phyloP scores from a whole-genome alignment of 2,797 vertebrate species.

The Lepidocolaptes lacrymiger region DNA sequence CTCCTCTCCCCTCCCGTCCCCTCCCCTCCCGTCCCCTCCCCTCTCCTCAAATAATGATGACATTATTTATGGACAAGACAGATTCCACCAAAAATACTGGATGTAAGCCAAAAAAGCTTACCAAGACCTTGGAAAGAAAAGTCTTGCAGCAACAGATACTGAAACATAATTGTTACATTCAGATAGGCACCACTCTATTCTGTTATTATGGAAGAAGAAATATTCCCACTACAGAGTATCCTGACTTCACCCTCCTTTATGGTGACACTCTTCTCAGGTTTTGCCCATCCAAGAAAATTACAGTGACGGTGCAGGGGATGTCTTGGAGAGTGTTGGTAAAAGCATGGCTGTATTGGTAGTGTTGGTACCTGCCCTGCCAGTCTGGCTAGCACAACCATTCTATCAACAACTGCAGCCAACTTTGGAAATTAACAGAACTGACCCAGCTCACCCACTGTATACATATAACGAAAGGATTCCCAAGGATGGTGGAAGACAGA shows the following conservation, averaged over 20 bases:
- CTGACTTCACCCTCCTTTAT: not conserved
- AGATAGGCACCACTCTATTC: not conserved
- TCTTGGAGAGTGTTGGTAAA: not conserved
- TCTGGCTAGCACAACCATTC: not conserved
- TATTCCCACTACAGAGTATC: not conserved
- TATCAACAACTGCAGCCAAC: not conserved
- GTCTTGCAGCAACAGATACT: not conserved
- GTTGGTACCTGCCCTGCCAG: not conserved
- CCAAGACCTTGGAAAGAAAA: not conserved
- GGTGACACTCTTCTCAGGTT: not conserved
- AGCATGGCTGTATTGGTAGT: fast-evolving
- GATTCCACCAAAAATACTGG: not conserved
- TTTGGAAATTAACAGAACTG: not conserved
- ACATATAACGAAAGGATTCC: not conserved
- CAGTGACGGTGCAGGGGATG: not conserved
- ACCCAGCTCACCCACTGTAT: not conserved
- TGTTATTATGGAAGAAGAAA: not conserved
- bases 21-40: not conserved
- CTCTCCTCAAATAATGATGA: no score
- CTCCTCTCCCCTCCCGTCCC: no score
- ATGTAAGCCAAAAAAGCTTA: not conserved
- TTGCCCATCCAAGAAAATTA: not conserved
- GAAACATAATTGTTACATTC: not conserved
- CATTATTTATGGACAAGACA: not conserved
- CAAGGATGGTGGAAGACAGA: not conserved